Base-by-base conservation (phyloP, 1,140 invertebrate genomes). In the Halyomorpha halys region DNA sequence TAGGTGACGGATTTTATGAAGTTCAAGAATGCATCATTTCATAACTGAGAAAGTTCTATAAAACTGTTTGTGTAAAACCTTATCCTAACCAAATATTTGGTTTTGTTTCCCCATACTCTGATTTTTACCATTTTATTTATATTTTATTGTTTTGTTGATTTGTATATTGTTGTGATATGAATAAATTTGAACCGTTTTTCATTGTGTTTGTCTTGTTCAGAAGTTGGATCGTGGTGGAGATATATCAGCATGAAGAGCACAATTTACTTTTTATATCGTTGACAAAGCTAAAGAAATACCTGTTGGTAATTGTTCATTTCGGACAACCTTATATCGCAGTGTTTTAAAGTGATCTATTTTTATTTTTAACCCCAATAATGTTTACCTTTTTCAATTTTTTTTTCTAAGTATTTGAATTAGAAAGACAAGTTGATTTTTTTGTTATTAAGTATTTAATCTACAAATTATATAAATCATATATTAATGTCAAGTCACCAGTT, bases 201-300 rank as follows among this genome's bases (percentile, higher is more conserved):
- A 53, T 53, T 53, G 51, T 53, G 51, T 53, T 53, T 53, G 51
- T 53, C 51, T 53, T 53, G 51, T 53, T 53, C 51, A 53, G 51
- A 53, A 53, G 51, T 53, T 21, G 21, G 51, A 53, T 19, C 11
- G 21, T 53, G 51, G 51, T 53, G 51, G 21, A 53, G 51, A 53
- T 18, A 19, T 53, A 19, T 19, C 51, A 53, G 51, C 51, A 53
- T 53, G 51, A 53, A 53, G 51, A 53, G 21, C 21, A 53, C 21
- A 19, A 19, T 23, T 53, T 53, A 53, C 18, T n/a, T 30, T 30
- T 30, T 30, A 30, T 30, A 30, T 30, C 27, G 27, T 30, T 30
- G 27, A 30, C 51, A 11, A 4, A 53, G n/a, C 51, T 13, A 19
- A 53, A 19, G 51, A 21, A 53, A 53, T 53, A 19, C 13, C 51